Conservation (phyloP, 2,888 invertebrate genomes). For the Lycocerus yunnanus region DNA sequence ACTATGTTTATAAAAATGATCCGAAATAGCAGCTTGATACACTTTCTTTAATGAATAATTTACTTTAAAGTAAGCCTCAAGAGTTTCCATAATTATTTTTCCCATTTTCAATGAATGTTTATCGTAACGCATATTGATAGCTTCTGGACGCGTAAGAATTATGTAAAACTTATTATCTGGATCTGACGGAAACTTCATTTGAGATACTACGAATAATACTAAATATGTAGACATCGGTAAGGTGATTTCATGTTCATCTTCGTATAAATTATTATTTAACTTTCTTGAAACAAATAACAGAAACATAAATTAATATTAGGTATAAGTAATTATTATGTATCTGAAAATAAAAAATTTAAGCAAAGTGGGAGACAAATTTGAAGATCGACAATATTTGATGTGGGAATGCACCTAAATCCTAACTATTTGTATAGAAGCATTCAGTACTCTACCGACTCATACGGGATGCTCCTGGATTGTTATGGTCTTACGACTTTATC, state of each 20-base stretch:
- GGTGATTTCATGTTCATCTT: background rate
- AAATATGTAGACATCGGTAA: constrained; percentile 77
- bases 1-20: background rate
- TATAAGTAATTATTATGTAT: no score
- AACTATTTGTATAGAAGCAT: no score
- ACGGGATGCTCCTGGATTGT: no score
- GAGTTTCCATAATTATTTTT: constrained; percentile 5
- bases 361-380: no score
- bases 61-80: background rate
- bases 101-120: constrained; percentile 12
- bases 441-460: no score
- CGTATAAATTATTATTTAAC: background rate
- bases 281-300: no score
- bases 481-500: no score
- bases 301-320: no score
- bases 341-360: no score
- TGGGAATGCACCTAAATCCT: no score
- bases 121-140: constrained; percentile 64
- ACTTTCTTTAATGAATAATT: background rate
- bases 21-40: background rate
- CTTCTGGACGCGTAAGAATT: constrained; percentile 71
- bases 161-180: constrained; percentile 53
- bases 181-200: constrained; percentile 61
- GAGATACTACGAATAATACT: constrained; percentile 79
- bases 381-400: no score